Conservation (phyloP, 2,113 vertebrate species). For the Furnarius figulus region DNA sequence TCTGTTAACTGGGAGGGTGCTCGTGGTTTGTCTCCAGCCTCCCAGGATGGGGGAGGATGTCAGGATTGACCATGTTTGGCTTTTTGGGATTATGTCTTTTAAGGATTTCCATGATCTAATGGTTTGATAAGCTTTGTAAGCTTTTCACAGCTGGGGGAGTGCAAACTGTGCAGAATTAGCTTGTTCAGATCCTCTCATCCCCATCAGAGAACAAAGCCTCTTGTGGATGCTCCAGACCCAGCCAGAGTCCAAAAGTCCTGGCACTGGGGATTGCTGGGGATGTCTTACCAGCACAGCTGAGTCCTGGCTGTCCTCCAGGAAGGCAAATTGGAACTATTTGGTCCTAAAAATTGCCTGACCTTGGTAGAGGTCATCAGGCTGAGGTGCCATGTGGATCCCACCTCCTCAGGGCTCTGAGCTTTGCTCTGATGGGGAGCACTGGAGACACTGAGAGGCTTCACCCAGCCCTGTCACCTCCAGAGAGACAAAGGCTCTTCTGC, state of each 20-base stretch:
- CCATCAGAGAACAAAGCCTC: not conserved
- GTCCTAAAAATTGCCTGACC: not conserved
- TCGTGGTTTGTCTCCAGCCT: not conserved
- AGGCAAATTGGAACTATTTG: not conserved
- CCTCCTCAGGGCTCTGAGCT: accelerated
- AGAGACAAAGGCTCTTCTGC: not conserved
- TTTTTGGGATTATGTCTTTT: not conserved
- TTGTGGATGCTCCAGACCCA: not conserved
- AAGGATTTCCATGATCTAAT: not conserved
- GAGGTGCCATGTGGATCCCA: not conserved
- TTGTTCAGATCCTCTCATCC: not conserved
- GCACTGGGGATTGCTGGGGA: not conserved
- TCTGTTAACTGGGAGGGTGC: accelerated
- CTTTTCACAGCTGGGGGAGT: not conserved
- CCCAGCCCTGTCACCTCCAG: not conserved
- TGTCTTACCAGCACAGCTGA: accelerated
- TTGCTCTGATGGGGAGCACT: accelerated
- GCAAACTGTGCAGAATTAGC: not conserved
- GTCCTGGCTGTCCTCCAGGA: not conserved
- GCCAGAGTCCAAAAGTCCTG: not conserved
- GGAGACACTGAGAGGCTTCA: accelerated
- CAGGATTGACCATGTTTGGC: not conserved
- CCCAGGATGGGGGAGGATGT: not conserved
- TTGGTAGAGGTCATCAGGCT: not conserved
- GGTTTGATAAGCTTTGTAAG: not conserved